Conservation (phyloP, 2,888 invertebrate genomes). For the Hetaerina titia region DNA sequence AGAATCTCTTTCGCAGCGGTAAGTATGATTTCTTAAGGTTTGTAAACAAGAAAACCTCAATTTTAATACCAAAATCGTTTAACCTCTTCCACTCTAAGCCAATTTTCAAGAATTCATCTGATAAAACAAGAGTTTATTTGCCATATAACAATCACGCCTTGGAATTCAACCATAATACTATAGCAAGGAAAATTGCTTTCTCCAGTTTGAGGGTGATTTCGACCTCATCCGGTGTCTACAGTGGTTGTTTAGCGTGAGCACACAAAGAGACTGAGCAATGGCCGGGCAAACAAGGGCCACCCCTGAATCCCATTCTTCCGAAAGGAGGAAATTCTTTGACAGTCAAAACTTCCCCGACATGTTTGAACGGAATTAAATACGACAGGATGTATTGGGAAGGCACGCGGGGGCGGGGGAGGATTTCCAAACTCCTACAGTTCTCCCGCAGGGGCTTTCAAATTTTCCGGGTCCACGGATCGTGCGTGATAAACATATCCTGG, state of each 20-base stretch:
- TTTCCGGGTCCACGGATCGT: neutral
- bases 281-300: neutral
- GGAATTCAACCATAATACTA: neutral
- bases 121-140: too few relatives aligned
- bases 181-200: neutral
- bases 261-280: neutral
- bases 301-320: neutral
- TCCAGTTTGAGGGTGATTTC: neutral
- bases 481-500: neutral
- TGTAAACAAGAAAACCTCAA: too few relatives aligned
- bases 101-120: too few relatives aligned
- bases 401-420: neutral
- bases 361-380: constrained; percentile 3
- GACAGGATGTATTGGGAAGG: neutral
- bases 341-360: neutral
- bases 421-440: neutral
- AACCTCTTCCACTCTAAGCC: too few relatives aligned
- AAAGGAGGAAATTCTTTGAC: neutral
- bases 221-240: neutral
- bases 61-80: too few relatives aligned
- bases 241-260: too few relatives aligned
- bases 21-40: too few relatives aligned
- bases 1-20: too few relatives aligned
- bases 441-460: constrained; percentile 1
- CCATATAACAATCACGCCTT: too few relatives aligned